phyloP scores from a whole-genome alignment of 2,797 vertebrate genomes.

The Myoxocephalus aenaeus region DNA sequence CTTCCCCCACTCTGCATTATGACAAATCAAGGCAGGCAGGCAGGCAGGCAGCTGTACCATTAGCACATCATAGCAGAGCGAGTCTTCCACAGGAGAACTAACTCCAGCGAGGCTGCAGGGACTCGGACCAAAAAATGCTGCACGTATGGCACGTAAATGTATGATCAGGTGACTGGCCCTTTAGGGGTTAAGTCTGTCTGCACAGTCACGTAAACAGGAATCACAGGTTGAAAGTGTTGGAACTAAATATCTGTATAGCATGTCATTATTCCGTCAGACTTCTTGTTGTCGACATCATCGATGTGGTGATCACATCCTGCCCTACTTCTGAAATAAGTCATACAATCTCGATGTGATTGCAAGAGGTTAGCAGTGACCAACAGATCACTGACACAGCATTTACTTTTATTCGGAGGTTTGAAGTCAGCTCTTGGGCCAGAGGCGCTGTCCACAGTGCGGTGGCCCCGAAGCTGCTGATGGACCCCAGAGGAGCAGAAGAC shows the following conservation, averaged over 20 bases:
- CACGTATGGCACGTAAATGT: slow-evolving; percentile 41
- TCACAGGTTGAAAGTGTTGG: slow-evolving; percentile 16
- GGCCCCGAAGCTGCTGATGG: slow-evolving; percentile 48
- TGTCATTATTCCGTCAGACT: slow-evolving; percentile 8
- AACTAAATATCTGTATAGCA: not conserved
- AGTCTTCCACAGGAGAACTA: slow-evolving; percentile 66
- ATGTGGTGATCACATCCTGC: slow-evolving; percentile 45
- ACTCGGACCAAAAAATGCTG: slow-evolving; percentile 25
- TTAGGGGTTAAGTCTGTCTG: slow-evolving; percentile 26
- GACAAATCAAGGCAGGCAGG: slow-evolving; percentile 93
- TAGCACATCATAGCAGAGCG: slow-evolving; percentile 82
- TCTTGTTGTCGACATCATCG: slow-evolving; percentile 12
- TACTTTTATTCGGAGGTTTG: not conserved
- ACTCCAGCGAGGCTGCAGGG: slow-evolving; percentile 19
- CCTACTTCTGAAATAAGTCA: slow-evolving; percentile 57
- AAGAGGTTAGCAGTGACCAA: slow-evolving; percentile 1
- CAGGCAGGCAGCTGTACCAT: slow-evolving; percentile 87
- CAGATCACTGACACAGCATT: not conserved
- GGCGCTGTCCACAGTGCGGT: slow-evolving; percentile 54
- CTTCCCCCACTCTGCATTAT: slow-evolving; percentile 92
- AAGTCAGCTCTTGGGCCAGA: slow-evolving; percentile 20
- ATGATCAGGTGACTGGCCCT: slow-evolving; percentile 32
- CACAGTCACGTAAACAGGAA: slow-evolving; percentile 26
- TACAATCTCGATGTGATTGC: slow-evolving; percentile 3
- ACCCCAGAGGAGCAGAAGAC: slow-evolving; percentile 8